These are phyloP conservation scores for Emberiza fucata DNA, from an alignment of 2,113 vertebrate species.

Conservation along the genomic window DNA sequence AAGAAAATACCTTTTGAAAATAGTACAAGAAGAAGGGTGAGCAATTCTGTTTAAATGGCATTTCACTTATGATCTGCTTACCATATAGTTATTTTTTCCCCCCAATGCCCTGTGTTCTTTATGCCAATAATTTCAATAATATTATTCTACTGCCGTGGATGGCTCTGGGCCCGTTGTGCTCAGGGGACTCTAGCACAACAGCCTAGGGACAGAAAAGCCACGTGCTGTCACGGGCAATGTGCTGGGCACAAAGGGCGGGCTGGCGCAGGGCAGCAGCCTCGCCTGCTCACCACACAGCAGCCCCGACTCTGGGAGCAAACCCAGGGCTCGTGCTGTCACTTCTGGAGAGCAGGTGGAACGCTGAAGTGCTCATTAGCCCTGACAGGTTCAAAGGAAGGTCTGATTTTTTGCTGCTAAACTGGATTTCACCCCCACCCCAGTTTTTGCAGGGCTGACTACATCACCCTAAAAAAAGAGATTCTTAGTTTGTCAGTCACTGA, in stretches of 20 bases:
- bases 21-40: background rate
- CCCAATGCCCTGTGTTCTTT: slow-evolving; percentile 5
- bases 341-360: slow-evolving; percentile 19
- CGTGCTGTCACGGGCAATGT: slow-evolving; percentile 34
- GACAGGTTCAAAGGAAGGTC: background rate
- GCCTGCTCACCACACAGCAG: background rate
- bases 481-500: background rate
- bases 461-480: background rate
- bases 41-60: background rate
- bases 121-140: slow-evolving; percentile 45
- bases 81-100: background rate
- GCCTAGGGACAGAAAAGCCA: slow-evolving; percentile 48
- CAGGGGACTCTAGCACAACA: slow-evolving; percentile 32
- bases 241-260: slow-evolving; percentile 26
- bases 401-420: background rate
- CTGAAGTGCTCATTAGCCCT: slow-evolving; percentile 3
- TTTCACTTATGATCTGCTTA: background rate
- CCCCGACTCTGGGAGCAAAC: slow-evolving; percentile 22
- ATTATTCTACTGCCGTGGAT: slow-evolving; percentile 42
- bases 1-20: background rate
- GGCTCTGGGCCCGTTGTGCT: background rate
- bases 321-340: slow-evolving; percentile 22
- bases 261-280: slow-evolving; percentile 24
- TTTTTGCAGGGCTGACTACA: background rate
- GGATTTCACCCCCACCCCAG: background rate